These are phyloP conservation scores for Eurypyga helias DNA, from an alignment of 2,113 vertebrate genomes.

Conservation along the genomic window DNA sequence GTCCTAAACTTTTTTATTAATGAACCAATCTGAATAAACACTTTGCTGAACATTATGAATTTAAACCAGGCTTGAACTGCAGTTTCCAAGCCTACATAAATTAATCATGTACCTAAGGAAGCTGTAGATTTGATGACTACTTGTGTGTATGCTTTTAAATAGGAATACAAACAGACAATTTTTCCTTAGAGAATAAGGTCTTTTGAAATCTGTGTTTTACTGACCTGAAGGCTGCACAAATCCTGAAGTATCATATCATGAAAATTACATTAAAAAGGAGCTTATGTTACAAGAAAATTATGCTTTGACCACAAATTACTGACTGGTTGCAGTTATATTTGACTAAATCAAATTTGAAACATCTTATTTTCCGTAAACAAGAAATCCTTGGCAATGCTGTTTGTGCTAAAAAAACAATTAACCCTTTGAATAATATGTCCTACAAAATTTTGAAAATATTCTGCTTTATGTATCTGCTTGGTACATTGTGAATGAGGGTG, in stretches of 20 bases:
- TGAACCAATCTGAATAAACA: background rate
- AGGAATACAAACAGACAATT: background rate
- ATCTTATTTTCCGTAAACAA: background rate
- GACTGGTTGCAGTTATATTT: background rate
- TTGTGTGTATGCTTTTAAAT: background rate
- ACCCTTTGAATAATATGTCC: background rate
- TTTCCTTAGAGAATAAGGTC: background rate
- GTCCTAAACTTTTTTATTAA: background rate
- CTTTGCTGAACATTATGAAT: background rate
- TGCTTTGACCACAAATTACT: background rate
- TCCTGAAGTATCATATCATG: background rate
- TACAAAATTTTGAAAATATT: background rate
- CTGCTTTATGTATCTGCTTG: background rate
- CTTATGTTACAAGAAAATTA: background rate
- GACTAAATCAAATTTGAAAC: background rate
- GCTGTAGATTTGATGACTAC: background rate
- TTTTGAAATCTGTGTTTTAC: background rate
- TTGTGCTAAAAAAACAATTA: background rate
- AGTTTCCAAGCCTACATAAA: background rate
- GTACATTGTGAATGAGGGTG: background rate
- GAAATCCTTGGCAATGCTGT: background rate
- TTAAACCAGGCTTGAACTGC: background rate
- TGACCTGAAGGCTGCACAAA: background rate
- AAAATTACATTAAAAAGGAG: constrained; percentile 27
- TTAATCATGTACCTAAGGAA: background rate